A percentile compares a stretch with the other conserved stretches of the same genome.
Evolutionary conservation across 2,113 vertebrate genomes (phyloP).

Genomic region (Sapayoa aenigma): DNA sequence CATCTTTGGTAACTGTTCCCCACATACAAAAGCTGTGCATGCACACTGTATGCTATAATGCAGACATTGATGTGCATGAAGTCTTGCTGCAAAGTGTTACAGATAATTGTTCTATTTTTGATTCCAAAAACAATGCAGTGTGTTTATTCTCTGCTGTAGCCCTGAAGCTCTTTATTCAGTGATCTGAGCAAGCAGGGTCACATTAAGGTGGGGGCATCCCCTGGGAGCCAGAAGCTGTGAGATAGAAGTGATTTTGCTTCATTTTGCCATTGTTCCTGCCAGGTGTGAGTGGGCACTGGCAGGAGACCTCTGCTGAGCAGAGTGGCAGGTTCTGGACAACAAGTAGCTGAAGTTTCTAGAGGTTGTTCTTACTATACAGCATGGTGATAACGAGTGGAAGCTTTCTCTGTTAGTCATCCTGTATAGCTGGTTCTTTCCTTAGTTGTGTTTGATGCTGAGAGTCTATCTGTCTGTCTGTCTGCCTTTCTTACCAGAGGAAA

Average conservation of each 20-base stretch:
- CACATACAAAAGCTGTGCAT: neutral
- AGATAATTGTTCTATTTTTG: constrained; percentile 6
- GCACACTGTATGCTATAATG: neutral
- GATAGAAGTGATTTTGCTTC: neutral
- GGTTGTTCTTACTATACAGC: neutral
- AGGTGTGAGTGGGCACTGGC: neutral
- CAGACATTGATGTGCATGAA: neutral
- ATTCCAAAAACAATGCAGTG: neutral
- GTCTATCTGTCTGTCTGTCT: neutral
- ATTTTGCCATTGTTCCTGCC: neutral
- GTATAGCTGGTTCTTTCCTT: neutral
- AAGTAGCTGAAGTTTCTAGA: neutral
- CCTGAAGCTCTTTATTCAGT: neutral
- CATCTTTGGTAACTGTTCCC: constrained; percentile 43
- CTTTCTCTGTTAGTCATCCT: neutral
- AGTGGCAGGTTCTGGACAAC: neutral
- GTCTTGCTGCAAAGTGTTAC: neutral
- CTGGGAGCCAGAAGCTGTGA: neutral
- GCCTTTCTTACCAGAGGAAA: neutral
- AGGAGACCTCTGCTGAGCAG: neutral
- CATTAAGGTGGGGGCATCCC: neutral
- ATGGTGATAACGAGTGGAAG: neutral
- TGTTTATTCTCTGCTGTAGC: neutral
- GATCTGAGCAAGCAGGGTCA: neutral
- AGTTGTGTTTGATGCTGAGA: neutral